Evolutionary conservation across 2,888 invertebrate genomes (phyloP).

Genomic region (Erebia aethiops): DNA sequence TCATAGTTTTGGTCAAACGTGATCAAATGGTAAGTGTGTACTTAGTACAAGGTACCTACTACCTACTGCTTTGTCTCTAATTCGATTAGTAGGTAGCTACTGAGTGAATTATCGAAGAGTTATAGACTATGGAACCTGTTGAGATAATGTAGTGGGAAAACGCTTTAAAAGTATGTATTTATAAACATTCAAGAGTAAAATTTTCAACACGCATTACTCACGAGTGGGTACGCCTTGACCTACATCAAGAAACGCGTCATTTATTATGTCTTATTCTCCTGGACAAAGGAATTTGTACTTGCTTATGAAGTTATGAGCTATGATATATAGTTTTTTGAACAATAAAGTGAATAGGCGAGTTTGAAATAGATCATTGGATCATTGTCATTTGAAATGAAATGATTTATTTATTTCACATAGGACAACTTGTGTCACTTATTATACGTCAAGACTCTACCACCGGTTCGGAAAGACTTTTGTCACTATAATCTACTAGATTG

Average conservation of each 20-base stretch:
- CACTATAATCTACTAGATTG: too few relatives aligned
- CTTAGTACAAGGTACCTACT: too few relatives aligned
- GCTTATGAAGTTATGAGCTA: slow-evolving; percentile 20
- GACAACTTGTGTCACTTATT: too few relatives aligned
- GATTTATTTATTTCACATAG: too few relatives aligned
- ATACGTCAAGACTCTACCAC: too few relatives aligned
- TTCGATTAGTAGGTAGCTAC: too few relatives aligned
- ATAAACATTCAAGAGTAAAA: slow-evolving; percentile 31
- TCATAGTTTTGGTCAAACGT: too few relatives aligned
- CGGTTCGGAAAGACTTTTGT: too few relatives aligned
- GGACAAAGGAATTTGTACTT: slow-evolving; percentile 41
- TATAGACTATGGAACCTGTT: background rate
- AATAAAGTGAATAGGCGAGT: slow-evolving; percentile 11
- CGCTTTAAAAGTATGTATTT: slow-evolving; percentile 7
- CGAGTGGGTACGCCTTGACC: slow-evolving; percentile 44
- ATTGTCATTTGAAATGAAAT: too few relatives aligned
- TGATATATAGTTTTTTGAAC: slow-evolving; percentile 17
- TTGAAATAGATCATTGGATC: slow-evolving; percentile 28
- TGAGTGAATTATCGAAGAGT: background rate
- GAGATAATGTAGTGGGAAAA: slow-evolving; percentile 1
- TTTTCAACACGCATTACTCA: slow-evolving; percentile 42
- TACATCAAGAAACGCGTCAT: slow-evolving; percentile 44
- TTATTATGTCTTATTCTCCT: slow-evolving; percentile 41
- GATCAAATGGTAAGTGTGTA: too few relatives aligned
- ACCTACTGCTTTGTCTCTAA: too few relatives aligned